Conservation (phyloP, 2,888 invertebrate genomes). For the Kryphioiulus occultus region DNA sequence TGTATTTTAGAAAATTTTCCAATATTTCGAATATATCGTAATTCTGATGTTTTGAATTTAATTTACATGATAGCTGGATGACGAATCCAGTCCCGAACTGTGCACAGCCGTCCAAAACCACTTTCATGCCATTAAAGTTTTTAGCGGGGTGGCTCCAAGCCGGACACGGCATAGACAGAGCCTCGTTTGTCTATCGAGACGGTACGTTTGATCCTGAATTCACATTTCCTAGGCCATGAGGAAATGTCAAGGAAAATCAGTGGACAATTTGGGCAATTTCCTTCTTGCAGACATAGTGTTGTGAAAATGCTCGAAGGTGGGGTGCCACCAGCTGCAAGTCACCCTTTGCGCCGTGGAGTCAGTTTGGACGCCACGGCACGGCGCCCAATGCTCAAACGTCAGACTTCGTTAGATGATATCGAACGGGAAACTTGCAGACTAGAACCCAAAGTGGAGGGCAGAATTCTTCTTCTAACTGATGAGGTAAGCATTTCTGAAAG, state of each 20-base stretch:
- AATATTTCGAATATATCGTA: background rate
- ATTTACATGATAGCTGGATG: constrained; percentile 70
- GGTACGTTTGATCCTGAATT: constrained; percentile 63
- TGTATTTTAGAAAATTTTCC: too few species aligned
- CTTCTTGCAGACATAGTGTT: constrained; percentile 69
- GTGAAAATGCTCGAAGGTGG: constrained; percentile 78
- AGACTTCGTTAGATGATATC: constrained; percentile 71
- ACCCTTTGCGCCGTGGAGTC: constrained; percentile 56
- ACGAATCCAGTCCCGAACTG: constrained; percentile 85
- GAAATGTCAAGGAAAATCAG: background rate
- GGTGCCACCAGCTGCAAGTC: constrained; percentile 58
- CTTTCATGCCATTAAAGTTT: constrained; percentile 84
- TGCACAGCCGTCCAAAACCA: constrained; percentile 87
- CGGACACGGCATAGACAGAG: constrained; percentile 83
- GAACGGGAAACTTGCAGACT: constrained; percentile 83
- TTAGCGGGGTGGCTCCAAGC: constrained; percentile 72
- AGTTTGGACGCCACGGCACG: constrained; percentile 56
- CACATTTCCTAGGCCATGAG: too few species aligned
- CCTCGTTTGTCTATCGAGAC: constrained; percentile 79
- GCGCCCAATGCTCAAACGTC: constrained; percentile 56
- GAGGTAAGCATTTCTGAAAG: constrained; percentile 68
- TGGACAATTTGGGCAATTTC: background rate
- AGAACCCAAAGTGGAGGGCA: constrained; percentile 80
- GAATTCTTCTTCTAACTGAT: constrained; percentile 78
- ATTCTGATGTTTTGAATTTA: background rate